Evolutionary conservation across 1,140 invertebrate genomes (phyloP).

Genomic region (Drosophila athabasca): DNA sequence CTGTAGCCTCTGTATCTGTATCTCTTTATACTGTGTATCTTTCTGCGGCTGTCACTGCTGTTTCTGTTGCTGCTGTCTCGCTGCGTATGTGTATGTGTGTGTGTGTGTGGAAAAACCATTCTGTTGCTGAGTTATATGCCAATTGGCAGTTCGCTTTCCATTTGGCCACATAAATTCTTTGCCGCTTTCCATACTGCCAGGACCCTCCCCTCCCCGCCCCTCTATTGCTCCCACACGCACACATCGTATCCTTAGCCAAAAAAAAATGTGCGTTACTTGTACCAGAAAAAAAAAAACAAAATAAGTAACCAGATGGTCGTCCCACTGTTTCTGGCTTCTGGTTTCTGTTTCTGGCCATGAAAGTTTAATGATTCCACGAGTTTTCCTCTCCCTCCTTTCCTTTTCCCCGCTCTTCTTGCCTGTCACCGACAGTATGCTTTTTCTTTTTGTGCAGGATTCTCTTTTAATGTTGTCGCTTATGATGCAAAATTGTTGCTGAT

Average conservation of each 20-base stretch:
- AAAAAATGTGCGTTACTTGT: too few species aligned
- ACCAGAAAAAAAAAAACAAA: slow-evolving; percentile 27
- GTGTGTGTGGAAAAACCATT: slow-evolving; percentile 8
- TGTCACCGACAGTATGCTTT: slow-evolving; percentile 22
- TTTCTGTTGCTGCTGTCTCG: slow-evolving; percentile 25
- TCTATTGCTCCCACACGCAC: slow-evolving; percentile 3
- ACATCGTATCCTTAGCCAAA: not conserved
- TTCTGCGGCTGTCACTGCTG: slow-evolving; percentile 25
- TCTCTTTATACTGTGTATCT: slow-evolving; percentile 23
- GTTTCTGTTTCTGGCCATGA: slow-evolving; percentile 53
- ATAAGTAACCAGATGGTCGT: slow-evolving; percentile 37
- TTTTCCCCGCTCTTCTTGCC: slow-evolving; percentile 28
- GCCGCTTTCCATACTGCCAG: slow-evolving; percentile 42
- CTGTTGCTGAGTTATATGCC: slow-evolving; percentile 62
- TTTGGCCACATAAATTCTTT: slow-evolving; percentile 56
- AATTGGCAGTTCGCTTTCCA: slow-evolving; percentile 66
- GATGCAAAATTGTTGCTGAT: slow-evolving; percentile 67
- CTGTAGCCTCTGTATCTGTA: slow-evolving; percentile 26
- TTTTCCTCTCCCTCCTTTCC: not conserved
- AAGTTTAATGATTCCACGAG: slow-evolving; percentile 61
- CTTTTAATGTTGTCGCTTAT: slow-evolving; percentile 63
- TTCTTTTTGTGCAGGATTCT: slow-evolving; percentile 11
- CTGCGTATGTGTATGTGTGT: slow-evolving; percentile 5
- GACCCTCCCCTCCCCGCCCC: too few species aligned
- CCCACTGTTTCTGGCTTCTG: not conserved